phyloP scores from a whole-genome alignment of 2,113 vertebrate genomes.

The Lathamus discolor region DNA sequence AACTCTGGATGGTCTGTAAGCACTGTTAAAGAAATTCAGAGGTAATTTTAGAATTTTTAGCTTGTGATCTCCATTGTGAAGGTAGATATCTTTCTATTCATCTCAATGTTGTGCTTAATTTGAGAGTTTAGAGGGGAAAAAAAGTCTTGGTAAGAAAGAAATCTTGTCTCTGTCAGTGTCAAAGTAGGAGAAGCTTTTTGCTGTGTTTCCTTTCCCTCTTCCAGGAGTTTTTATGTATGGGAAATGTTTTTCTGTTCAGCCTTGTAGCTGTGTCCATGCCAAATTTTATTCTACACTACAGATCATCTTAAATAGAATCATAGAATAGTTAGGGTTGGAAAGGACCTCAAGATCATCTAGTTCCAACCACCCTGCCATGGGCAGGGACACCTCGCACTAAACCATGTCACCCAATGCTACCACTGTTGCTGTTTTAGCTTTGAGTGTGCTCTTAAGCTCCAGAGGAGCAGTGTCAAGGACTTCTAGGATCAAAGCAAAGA shows the following conservation, averaged over 20 bases:
- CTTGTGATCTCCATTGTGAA: background rate
- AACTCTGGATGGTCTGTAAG: background rate
- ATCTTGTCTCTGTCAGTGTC: background rate
- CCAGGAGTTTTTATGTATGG: background rate
- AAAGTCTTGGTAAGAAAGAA: background rate
- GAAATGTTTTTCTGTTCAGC: background rate
- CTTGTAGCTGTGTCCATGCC: background rate
- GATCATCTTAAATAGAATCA: background rate
- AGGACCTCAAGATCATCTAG: too few relatives aligned
- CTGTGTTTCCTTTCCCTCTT: background rate
- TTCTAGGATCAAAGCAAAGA: background rate
- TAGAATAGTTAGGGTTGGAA: too few relatives aligned
- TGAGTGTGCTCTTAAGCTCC: background rate
- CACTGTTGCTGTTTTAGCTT: background rate
- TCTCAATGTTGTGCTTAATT: background rate
- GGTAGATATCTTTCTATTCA: background rate
- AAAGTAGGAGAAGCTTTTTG: background rate
- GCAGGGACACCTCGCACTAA: too few relatives aligned
- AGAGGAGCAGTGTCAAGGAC: background rate
- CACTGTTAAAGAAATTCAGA: background rate
- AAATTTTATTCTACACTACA: background rate
- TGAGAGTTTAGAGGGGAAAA: background rate
- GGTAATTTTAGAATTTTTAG: background rate
- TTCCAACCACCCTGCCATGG: too few relatives aligned
- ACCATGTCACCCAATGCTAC: background rate